These are phyloP conservation scores for Napeogenes sylphis DNA, from an alignment of 2,888 invertebrate genomes.

Conservation along the genomic window DNA sequence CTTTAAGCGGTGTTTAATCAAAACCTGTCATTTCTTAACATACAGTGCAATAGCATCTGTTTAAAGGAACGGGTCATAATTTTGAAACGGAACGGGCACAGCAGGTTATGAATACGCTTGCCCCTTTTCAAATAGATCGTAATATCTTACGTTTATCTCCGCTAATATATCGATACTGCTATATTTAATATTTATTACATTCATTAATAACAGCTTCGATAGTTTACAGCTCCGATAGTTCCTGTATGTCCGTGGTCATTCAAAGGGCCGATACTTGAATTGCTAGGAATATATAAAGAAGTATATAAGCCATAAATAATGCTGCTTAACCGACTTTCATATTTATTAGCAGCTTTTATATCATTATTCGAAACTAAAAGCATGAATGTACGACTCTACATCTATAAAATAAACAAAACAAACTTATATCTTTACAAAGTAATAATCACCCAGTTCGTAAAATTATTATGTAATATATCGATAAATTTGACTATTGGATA, in stretches of 20 bases:
- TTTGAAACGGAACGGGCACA: conserved; percentile 17
- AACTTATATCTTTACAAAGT: no score
- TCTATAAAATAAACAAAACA: no score
- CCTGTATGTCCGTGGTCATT: conserved; percentile 1
- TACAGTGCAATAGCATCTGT: conserved; percentile 24
- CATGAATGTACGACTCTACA: no score
- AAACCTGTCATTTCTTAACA: conserved; percentile 21
- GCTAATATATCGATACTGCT: conserved; percentile 17
- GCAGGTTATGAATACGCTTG: conserved; percentile 25
- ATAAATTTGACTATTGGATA: no score
- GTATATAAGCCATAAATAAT: neutral
- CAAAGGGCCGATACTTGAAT: neutral
- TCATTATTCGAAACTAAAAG: no score
- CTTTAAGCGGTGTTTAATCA: conserved; percentile 18
- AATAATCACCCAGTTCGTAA: no score
- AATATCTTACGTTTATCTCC: conserved; percentile 22
- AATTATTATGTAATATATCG: no score
- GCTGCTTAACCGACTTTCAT: no score
- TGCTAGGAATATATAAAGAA: neutral
- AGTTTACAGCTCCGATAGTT: neutral
- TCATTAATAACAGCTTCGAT: conserved; percentile 5
- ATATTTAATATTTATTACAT: conserved; percentile 13
- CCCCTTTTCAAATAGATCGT: conserved; percentile 25
- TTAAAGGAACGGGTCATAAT: conserved; percentile 20
- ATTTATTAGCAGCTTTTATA: no score